A percentile compares a stretch with the other conserved stretches of the same genome.
phyloP scores from a whole-genome alignment of 2,797 vertebrate species.

The Petrocephalus sullivani region DNA sequence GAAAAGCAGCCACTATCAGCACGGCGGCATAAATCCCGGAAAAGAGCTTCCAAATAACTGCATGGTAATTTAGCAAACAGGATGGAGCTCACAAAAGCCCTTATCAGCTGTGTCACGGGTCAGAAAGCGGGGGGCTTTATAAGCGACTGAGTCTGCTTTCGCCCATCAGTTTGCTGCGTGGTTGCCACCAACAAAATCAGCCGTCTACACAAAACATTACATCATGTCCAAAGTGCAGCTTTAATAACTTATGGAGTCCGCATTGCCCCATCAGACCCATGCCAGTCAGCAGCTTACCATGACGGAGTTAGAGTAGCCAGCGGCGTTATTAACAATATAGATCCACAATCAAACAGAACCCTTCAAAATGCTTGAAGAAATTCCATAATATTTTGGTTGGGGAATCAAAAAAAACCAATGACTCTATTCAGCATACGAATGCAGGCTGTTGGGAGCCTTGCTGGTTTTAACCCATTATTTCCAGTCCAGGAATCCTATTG shows the following conservation, averaged over 20 bases:
- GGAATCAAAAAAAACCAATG: constrained; percentile 20
- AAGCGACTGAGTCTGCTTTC: constrained; percentile 36
- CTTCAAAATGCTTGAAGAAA: constrained; percentile 13
- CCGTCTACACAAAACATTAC: constrained; percentile 34
- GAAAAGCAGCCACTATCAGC: constrained; percentile 23
- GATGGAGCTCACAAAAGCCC: constrained; percentile 36
- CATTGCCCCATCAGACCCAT: constrained; percentile 24
- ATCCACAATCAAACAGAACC: constrained; percentile 13
- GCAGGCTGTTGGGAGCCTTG: constrained; percentile 53
- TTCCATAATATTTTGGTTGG: background rate
- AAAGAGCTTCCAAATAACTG: constrained; percentile 35
- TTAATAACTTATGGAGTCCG: constrained; percentile 38
- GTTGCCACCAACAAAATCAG: constrained; percentile 37
- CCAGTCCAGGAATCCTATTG: constrained; percentile 74
- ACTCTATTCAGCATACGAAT: constrained; percentile 34
- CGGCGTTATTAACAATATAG: constrained; percentile 18
- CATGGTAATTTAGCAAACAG: constrained; percentile 43
- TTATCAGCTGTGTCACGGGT: constrained; percentile 44
- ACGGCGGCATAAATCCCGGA: constrained; percentile 28
- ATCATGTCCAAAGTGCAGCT: constrained; percentile 36
- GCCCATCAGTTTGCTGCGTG: constrained; percentile 36
- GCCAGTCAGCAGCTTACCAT: constrained; percentile 26
- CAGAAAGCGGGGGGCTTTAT: constrained; percentile 37
- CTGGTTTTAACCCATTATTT: constrained; percentile 68
- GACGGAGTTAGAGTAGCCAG: background rate